A percentile compares a stretch with the other conserved stretches of the same genome.
Conservation (phyloP, 2,888 invertebrate species). For the Sinotaia quadrata region DNA sequence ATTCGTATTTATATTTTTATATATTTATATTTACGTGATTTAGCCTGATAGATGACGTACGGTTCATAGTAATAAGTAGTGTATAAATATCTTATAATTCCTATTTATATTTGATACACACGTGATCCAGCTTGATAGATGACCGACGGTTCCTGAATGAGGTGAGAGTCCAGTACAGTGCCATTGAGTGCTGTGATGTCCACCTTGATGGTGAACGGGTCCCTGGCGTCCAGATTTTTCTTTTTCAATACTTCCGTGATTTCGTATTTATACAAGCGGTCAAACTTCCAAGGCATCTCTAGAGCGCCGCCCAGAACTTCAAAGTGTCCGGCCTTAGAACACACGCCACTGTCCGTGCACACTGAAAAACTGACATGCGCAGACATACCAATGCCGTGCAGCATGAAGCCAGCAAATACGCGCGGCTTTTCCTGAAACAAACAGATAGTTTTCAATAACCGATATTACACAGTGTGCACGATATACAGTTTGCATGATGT, state of each 20-base stretch:
- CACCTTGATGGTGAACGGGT: conserved; percentile 33
- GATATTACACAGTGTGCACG: too few species aligned
- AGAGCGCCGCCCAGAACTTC: conserved; percentile 38
- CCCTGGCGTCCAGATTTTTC: conserved; percentile 18
- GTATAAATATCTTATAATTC: too few species aligned
- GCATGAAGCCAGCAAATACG: conserved; percentile 44
- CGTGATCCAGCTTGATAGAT: conserved; percentile 34
- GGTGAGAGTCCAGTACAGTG: conserved; percentile 15
- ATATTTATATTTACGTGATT: too few species aligned
- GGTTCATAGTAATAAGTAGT: too few species aligned
- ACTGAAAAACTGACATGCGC: conserved; percentile 33
- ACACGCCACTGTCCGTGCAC: conserved; percentile 27
- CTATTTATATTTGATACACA: too few species aligned
- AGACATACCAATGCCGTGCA: conserved; percentile 39
- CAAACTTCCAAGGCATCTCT: conserved; percentile 42
- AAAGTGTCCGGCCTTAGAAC: conserved; percentile 38
- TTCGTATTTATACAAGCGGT: conserved; percentile 33
- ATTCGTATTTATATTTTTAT: too few species aligned
- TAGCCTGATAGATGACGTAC: too few species aligned
- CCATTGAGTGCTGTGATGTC: conserved; percentile 33
- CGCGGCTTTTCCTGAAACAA: conserved; percentile 32
- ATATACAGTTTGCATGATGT: too few species aligned
- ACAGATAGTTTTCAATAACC: too few species aligned
- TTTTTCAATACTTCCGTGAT: conserved; percentile 30
- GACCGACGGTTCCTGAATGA: conserved; percentile 35